A percentile compares a stretch with the other conserved stretches of the same genome.
These are phyloP conservation scores for Todus mexicanus DNA, from an alignment of 2,797 vertebrate species.

Conservation along the genomic window DNA sequence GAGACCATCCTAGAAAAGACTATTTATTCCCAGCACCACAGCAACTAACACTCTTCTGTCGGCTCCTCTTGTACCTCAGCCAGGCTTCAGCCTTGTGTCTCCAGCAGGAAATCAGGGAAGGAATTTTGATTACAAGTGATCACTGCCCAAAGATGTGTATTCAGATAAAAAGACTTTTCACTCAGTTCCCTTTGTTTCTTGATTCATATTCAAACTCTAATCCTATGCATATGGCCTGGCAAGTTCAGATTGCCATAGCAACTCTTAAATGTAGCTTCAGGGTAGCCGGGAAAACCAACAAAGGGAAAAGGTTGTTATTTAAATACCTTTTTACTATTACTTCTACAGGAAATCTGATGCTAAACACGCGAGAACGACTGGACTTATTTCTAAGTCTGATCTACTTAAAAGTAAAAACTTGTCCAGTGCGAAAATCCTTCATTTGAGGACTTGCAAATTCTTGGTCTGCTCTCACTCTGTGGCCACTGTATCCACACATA, in stretches of 20 bases:
- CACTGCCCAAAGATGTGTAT: slow-evolving; percentile 29
- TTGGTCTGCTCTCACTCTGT: background rate
- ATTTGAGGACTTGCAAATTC: background rate
- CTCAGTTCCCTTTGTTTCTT: slow-evolving; percentile 28
- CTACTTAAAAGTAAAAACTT: background rate
- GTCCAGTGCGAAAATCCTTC: background rate
- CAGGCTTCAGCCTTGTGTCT: background rate
- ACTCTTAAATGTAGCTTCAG: background rate
- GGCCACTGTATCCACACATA: background rate
- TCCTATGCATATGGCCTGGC: background rate
- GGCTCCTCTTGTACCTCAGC: background rate
- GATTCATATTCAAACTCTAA: slow-evolving; percentile 1
- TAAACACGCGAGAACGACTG: background rate
- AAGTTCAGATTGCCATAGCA: slow-evolving; percentile 32
- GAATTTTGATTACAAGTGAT: slow-evolving; percentile 29
- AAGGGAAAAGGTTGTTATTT: slow-evolving; percentile 36
- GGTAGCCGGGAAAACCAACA: slow-evolving; percentile 10
- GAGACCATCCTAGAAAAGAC: background rate
- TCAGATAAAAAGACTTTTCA: slow-evolving; percentile 26
- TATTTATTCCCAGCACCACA: slow-evolving; percentile 20
- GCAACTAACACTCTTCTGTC: background rate
- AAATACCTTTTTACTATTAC: background rate
- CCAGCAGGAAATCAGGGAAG: background rate
- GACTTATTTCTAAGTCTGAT: background rate
- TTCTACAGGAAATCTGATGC: background rate